phyloP scores from a whole-genome alignment of 2,797 vertebrate species.

The Sebastiscus tertius region DNA sequence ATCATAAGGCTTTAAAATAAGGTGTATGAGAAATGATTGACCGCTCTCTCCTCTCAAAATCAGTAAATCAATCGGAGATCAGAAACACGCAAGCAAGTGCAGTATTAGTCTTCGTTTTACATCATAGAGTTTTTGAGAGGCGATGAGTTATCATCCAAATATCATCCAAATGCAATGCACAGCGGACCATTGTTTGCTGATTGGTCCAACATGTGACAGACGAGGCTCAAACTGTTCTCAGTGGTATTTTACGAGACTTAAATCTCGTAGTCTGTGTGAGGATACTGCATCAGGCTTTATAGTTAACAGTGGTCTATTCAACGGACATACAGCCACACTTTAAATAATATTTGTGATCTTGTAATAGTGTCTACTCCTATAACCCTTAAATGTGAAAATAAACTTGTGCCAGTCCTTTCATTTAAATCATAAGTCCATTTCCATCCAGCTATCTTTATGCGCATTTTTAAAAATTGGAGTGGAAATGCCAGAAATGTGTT shows the following conservation, averaged over 20 bases:
- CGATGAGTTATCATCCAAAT: constrained; percentile 2
- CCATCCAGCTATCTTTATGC: not conserved
- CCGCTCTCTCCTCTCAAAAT: not conserved
- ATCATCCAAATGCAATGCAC: constrained; percentile 3
- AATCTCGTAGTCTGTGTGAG: not conserved
- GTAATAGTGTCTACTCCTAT: not conserved
- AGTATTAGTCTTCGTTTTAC: not conserved
- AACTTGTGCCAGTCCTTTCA: not conserved
- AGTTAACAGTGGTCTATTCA: constrained; percentile 11
- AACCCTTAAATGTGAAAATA: not conserved
- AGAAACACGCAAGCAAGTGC: not conserved
- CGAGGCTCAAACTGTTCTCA: constrained; percentile 30
- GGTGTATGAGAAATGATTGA: not conserved
- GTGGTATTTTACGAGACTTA: not conserved
- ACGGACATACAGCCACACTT: constrained; percentile 16
- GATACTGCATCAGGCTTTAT: not conserved
- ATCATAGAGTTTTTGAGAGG: constrained; percentile 22
- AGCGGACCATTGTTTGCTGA: constrained; percentile 16
- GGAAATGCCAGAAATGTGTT: not conserved
- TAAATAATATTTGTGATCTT: constrained; percentile 12
- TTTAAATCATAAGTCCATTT: not conserved
- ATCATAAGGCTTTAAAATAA: not conserved
- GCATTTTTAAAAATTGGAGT: not conserved
- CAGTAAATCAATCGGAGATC: not conserved
- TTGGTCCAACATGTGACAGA: not conserved